phyloP scores from a whole-genome alignment of 2,797 vertebrate genomes.

The Anabas testudineus region DNA sequence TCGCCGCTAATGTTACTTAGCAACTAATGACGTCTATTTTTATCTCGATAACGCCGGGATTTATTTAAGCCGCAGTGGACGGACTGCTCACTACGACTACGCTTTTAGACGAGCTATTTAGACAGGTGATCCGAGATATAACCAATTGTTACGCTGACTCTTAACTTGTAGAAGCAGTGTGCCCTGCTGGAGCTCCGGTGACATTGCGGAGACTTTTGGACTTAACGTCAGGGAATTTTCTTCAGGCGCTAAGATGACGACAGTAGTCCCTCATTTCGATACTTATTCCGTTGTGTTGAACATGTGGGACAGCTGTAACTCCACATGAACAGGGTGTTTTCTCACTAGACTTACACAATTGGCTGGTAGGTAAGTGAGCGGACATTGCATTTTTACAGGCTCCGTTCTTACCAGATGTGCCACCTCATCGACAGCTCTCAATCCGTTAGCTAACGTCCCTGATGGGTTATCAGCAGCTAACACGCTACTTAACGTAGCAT shows the following conservation, averaged over 20 bases:
- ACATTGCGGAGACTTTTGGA: constrained; percentile 77
- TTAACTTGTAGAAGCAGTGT: constrained; percentile 64
- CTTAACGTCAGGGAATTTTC: constrained; percentile 58
- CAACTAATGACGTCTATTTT: constrained; percentile 52
- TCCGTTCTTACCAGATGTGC: constrained; percentile 72
- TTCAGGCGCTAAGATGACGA: constrained; percentile 1
- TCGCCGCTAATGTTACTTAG: constrained; percentile 66
- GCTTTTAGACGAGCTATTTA: not conserved
- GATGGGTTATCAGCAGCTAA: constrained; percentile 7
- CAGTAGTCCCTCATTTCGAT: not conserved
- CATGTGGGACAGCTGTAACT: not conserved
- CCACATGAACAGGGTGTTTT: not conserved
- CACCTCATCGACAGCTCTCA: constrained; percentile 77
- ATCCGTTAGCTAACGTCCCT: constrained; percentile 27
- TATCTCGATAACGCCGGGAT: constrained; percentile 15
- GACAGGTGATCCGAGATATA: constrained; percentile 35
- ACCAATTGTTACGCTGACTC: constrained; percentile 23
- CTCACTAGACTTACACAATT: not conserved
- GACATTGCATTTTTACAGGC: not conserved
- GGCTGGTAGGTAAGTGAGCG: constrained; percentile 17
- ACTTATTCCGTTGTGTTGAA: not conserved
- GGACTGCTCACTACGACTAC: not conserved
- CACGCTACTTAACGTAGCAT: not conserved
- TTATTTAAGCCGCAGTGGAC: not conserved
- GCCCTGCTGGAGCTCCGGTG: constrained; percentile 59